Evolutionary conservation across 53 echinoderm and acorn worm genomes (phyloP).

Genomic region (Arbacia lixula): DNA sequence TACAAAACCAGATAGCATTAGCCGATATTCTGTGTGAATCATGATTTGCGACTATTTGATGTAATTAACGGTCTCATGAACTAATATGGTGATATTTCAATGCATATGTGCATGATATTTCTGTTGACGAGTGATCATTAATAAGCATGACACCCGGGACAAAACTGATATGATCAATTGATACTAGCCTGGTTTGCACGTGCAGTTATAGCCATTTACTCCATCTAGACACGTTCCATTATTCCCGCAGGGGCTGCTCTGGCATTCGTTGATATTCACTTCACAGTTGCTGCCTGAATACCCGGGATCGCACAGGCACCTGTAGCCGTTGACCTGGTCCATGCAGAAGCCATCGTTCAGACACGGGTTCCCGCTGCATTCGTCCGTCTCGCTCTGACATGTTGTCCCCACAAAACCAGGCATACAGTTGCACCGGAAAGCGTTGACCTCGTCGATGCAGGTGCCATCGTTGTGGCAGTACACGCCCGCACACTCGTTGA

Average conservation of each 20-base stretch:
- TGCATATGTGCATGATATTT: no score
- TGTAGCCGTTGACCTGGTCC: slow-evolving; percentile 75
- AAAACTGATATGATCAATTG: no score
- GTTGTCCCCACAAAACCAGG: slow-evolving; percentile 72
- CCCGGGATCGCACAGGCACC: slow-evolving; percentile 74
- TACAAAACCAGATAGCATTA: no score
- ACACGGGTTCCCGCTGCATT: slow-evolving; percentile 81
- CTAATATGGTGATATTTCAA: no score
- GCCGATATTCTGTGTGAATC: no score
- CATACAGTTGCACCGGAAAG: slow-evolving; percentile 63
- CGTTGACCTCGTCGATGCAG: slow-evolving; percentile 66
- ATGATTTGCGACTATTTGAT: no score
- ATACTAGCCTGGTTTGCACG: slow-evolving; percentile 79
- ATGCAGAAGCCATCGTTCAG: slow-evolving; percentile 71
- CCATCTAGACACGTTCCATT: slow-evolving; percentile 88
- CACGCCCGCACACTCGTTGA: slow-evolving; percentile 59
- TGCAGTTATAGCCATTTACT: slow-evolving; percentile 70
- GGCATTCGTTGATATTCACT: slow-evolving; percentile 83
- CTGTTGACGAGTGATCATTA: no score
- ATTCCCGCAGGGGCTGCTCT: slow-evolving; percentile 68
- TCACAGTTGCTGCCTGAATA: slow-evolving; percentile 80
- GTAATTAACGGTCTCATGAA: no score
- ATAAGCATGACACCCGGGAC: no score
- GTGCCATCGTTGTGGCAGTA: slow-evolving; percentile 58
- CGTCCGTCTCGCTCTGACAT: slow-evolving; percentile 80